Percentiles rank a stretch among this genome's conserved stretches.
Evolutionary conservation across 2,888 invertebrate genomes (phyloP).

Genomic region (Norana najaformis): DNA sequence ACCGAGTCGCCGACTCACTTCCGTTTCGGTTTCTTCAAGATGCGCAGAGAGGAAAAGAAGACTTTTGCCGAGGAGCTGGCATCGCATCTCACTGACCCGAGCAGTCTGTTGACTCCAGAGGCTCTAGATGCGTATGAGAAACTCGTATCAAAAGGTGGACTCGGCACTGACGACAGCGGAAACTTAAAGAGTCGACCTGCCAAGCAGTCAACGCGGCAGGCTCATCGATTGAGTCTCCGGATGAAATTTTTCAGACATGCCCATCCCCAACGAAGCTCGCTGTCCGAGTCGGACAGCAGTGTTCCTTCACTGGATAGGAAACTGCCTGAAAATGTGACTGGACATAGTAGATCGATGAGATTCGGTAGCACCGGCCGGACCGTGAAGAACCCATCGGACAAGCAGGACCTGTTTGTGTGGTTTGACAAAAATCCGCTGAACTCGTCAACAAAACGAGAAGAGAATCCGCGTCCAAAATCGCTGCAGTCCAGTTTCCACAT

Average conservation of each 20-base stretch:
- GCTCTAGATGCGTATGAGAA: slow-evolving; percentile 90
- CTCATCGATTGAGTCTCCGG: neutral
- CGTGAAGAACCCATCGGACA: neutral
- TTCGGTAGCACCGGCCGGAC: neutral
- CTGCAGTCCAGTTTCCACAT: neutral
- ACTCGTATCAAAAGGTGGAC: slow-evolving; percentile 75
- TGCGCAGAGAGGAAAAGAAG: slow-evolving; percentile 40
- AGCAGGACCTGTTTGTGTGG: neutral
- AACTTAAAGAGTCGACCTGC: neutral
- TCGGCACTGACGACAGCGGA: neutral
- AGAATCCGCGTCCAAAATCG: neutral
- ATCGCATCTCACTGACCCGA: slow-evolving; percentile 61
- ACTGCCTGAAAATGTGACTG: slow-evolving; percentile 52
- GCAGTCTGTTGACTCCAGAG: slow-evolving; percentile 68
- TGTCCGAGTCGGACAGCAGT: slow-evolving; percentile 32
- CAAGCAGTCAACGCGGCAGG: neutral
- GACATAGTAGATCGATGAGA: slow-evolving; percentile 44
- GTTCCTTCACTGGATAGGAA: slow-evolving; percentile 22
- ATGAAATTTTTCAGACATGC: neutral
- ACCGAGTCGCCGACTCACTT: slow-evolving; percentile 17
- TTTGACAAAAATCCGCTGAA: neutral
- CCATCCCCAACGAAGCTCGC: slow-evolving; percentile 20
- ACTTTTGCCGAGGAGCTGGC: slow-evolving; percentile 40
- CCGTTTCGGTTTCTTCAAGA: slow-evolving; percentile 27
- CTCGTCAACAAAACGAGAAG: neutral